Percentiles rank a stretch among this genome's conserved stretches.
phyloP scores from a whole-genome alignment of 2,888 invertebrate genomes.

The Hedychridium roseum region DNA sequence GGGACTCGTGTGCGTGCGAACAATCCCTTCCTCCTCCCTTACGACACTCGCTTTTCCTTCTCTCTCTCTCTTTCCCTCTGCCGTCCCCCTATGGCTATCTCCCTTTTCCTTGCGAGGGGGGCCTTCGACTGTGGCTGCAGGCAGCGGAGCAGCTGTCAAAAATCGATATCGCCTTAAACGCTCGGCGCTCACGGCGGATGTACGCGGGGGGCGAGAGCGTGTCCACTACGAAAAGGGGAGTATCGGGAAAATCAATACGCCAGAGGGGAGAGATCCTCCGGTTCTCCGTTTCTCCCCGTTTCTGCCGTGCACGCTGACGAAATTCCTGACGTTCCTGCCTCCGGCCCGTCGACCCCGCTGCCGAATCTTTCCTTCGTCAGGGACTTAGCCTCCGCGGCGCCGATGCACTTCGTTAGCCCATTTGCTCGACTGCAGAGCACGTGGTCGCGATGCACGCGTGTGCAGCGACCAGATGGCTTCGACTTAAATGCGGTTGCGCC shows the following conservation, averaged over 20 bases:
- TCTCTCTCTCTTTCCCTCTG: conserved; percentile 29
- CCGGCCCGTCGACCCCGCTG: conserved; percentile 1
- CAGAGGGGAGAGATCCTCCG: conserved; percentile 37
- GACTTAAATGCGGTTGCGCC: too few relatives aligned
- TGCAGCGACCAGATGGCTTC: too few relatives aligned
- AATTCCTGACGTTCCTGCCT: too few relatives aligned
- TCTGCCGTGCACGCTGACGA: too few relatives aligned
- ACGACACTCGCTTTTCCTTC: not conserved
- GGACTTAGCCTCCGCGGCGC: too few relatives aligned
- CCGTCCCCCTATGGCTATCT: too few relatives aligned
- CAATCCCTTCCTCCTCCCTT: not conserved
- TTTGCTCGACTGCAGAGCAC: too few relatives aligned
- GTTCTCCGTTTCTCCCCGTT: conserved; percentile 27
- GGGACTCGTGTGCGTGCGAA: not conserved
- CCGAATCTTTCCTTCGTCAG: conserved; percentile 14
- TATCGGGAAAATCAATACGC: conserved; percentile 52
- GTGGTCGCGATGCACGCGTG: too few relatives aligned
- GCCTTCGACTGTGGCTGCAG: conserved; percentile 19
- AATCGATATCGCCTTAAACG: conserved; percentile 56
- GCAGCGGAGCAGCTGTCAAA: conserved; percentile 59
- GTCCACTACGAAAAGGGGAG: conserved; percentile 31
- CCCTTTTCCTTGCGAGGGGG: conserved; percentile 1
- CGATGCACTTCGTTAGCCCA: too few relatives aligned
- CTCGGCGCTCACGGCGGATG: conserved; percentile 25
- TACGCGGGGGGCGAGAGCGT: conserved; percentile 10